These are phyloP conservation scores for Aleiodes alternator DNA, from an alignment of 2,888 invertebrate species.

Conservation along the genomic window DNA sequence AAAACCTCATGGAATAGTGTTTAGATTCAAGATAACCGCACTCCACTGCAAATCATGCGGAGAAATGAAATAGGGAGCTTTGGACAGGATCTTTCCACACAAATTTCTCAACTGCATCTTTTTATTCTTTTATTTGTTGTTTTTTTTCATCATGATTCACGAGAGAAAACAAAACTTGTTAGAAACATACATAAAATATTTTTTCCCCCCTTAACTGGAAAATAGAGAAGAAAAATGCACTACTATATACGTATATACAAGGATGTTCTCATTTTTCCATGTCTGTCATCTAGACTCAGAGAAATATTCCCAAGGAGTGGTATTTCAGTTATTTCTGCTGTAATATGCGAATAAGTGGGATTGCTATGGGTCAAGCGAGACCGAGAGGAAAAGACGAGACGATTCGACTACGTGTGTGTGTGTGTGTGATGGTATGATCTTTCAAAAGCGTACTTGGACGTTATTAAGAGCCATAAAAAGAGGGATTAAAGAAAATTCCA, in stretches of 20 bases:
- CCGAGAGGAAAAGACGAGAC: slow-evolving; percentile 6
- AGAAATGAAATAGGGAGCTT: neutral
- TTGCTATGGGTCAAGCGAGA: slow-evolving; percentile 44
- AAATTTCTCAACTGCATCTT: slow-evolving; percentile 3
- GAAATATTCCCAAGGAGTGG: slow-evolving; percentile 46
- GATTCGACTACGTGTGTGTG: neutral
- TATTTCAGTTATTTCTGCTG: slow-evolving; percentile 47
- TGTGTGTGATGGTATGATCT: neutral
- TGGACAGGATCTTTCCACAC: too few relatives aligned
- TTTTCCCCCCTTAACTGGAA: neutral
- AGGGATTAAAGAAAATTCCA: too few relatives aligned
- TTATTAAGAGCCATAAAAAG: too few relatives aligned
- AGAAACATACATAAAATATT: too few relatives aligned
- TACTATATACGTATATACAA: neutral
- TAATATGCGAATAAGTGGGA: slow-evolving; percentile 55
- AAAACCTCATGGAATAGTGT: neutral
- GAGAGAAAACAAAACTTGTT: too few relatives aligned
- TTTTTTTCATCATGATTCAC: too few relatives aligned
- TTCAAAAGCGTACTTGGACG: neutral
- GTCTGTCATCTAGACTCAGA: slow-evolving; percentile 17
- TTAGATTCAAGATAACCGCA: slow-evolving; percentile 2
- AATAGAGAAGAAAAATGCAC: neutral
- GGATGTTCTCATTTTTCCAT: neutral
- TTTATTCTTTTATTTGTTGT: neutral
- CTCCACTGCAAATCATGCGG: neutral